Evolutionary conservation across 1,140 invertebrate species (phyloP).

Genomic region (Ooceraea biroi): DNA sequence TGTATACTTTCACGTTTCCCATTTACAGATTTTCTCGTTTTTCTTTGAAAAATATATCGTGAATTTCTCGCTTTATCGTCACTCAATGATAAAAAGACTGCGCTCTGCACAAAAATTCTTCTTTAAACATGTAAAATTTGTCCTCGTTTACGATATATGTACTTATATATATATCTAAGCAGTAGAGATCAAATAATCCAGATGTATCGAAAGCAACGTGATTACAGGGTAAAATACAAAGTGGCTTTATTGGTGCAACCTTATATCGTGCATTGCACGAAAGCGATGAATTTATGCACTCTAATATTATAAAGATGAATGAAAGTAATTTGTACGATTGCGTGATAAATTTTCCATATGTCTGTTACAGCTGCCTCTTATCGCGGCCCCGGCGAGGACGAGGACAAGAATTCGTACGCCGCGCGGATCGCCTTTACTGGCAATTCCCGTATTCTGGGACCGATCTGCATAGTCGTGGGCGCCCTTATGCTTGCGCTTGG

Average conservation of each 20-base stretch:
- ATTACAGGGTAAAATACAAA: no score
- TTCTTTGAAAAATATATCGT: conserved; percentile 18
- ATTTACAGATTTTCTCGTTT: conserved; percentile 44
- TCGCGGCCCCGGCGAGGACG: conserved; percentile 90
- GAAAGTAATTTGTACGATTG: neutral
- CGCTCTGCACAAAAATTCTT: neutral
- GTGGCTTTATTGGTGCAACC: no score
- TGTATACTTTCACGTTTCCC: conserved; percentile 29
- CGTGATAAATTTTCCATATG: neutral
- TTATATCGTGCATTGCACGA: no score
- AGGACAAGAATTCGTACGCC: conserved; percentile 90
- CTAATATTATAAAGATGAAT: no score
- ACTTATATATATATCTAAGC: no score
- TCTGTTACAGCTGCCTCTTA: conserved; percentile 90
- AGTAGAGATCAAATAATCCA: no score
- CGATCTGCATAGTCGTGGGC: conserved; percentile 90
- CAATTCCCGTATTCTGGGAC: conserved; percentile 90
- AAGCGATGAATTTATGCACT: no score
- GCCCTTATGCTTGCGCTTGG: conserved; percentile 89
- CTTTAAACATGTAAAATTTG: conserved; percentile 9
- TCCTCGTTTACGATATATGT: conserved; percentile 3
- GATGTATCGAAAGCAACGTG: no score
- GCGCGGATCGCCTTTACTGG: conserved; percentile 90
- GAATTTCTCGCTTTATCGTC: neutral
- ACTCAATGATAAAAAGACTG: neutral